phyloP scores from a whole-genome alignment of 2,888 invertebrate species.

The Tricholauxania praeusta region DNA sequence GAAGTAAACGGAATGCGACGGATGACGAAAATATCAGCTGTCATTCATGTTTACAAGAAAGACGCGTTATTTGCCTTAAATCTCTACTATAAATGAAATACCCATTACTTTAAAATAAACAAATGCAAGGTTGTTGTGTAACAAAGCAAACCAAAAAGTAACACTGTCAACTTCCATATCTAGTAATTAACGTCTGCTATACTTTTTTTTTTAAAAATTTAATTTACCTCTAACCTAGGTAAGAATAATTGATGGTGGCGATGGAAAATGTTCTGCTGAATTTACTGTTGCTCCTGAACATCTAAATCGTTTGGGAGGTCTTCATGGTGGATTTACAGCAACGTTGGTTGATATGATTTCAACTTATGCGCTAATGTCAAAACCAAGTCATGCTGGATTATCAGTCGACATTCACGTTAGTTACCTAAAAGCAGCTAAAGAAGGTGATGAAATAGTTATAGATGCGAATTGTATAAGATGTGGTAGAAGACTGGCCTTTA shows the following conservation, averaged over 20 bases:
- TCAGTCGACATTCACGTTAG: conserved; percentile 88
- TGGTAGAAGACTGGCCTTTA: conserved; percentile 85
- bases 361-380: conserved; percentile 81
- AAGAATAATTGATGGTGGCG: conserved; percentile 70
- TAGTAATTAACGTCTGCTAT: conserved; percentile 4
- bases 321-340: conserved; percentile 90
- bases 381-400: conserved; percentile 77
- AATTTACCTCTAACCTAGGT: conserved; percentile 52
- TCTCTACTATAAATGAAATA: too few species aligned
- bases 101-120: too few species aligned
- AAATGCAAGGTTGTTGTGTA: too few species aligned
- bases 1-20: too few species aligned
- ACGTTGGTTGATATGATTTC: conserved; percentile 81
- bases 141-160: too few species aligned
- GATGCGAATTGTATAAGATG: conserved; percentile 82
- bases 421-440: conserved; percentile 80
- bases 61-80: too few species aligned
- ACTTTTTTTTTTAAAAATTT: not conserved
- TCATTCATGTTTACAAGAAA: too few species aligned
- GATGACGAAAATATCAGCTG: too few species aligned
- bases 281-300: conserved; percentile 81
- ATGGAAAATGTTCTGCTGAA: conserved; percentile 81
- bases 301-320: conserved; percentile 78
- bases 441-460: conserved; percentile 83
- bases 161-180: not conserved